Evolutionary conservation across 2,797 vertebrate species (phyloP).

Genomic region (Dryobates pubescens): DNA sequence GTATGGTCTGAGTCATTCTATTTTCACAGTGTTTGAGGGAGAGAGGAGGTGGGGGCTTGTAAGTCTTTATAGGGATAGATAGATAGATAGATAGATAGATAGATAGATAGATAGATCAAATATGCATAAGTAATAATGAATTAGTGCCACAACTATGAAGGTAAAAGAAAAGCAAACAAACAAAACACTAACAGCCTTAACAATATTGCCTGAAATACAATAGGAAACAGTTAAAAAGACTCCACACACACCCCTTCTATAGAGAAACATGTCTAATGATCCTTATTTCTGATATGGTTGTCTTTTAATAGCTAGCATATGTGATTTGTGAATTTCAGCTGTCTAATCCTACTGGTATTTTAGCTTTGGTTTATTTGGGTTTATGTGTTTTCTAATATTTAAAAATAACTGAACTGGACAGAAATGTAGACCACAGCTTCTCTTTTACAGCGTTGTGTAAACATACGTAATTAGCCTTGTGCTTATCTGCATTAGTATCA

Average conservation of each 20-base stretch:
- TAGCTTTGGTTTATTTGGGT: neutral
- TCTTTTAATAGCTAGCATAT: neutral
- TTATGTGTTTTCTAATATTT: neutral
- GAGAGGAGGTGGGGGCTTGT: neutral
- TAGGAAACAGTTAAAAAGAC: neutral
- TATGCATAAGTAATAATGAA: neutral
- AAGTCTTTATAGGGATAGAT: neutral
- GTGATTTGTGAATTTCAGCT: constrained; percentile 11
- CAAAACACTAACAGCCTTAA: neutral
- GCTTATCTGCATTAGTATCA: constrained; percentile 86
- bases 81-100: neutral
- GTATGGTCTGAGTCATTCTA: neutral
- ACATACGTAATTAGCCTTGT: constrained; percentile 84
- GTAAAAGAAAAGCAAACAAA: neutral
- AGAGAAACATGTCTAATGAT: neutral
- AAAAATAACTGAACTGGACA: constrained; percentile 29
- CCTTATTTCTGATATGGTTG: neutral
- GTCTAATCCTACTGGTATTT: neutral
- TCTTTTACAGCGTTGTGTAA: constrained; percentile 70
- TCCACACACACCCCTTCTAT: neutral
- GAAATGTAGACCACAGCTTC: constrained; percentile 58
- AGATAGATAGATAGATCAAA: no score
- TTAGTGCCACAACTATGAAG: neutral
- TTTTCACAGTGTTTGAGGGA: neutral
- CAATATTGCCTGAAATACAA: neutral